Evolutionary conservation across 2,888 invertebrate species (phyloP), one percentile per base, ranked within the genome.

Genomic region (Caenorhabditis doughertyi): DNA sequence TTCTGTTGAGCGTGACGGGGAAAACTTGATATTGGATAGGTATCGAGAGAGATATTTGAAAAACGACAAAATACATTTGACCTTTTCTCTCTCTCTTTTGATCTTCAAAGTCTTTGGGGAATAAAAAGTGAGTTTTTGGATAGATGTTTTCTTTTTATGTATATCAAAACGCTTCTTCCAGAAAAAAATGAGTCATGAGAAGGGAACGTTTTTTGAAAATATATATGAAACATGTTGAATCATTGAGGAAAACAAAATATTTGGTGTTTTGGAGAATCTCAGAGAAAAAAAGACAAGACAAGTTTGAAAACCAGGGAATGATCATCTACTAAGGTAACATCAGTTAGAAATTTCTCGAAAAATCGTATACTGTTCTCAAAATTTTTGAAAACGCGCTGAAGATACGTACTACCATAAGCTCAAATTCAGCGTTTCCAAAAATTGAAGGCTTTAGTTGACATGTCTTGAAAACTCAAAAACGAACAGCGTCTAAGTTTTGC

Each of bases 181-280:
- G 25, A 47, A 25, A 21, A 42, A 62, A 62, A 62, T 44, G 62
- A 62, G 8, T 62, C 62, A 60, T 39, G 11, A 3, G 27, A 25
- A 11, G 3, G 7, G 51, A 51, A 51, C 51, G 3, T 25, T 27
- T 44, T 44, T 44, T 27, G n/a, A n/a, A n/a, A n/a, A n/a, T n/a
- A n/a, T n/a, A n/a, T n/a, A 51, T 65, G 65, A 35, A 65, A 49
- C 44, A 64, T 64, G 44, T 47, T 62, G 62, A 62, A 27, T 62
- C 62, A 62, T 47, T 47, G 44, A 58, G 35, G 58, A 9, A 58
- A n/a, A n/a, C n/a, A n/a, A 9, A 39, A 39, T 8, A n/a, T 44
- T 44, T 44, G 39, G 42, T 60, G 16, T 55, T 56, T 60, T 60
- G 23, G 25, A 44, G 32, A 65, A 49, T 32, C n/a, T 29, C 4